Evolutionary conservation across 2,113 vertebrate species (phyloP).

Genomic region (Mus spicilegus): DNA sequence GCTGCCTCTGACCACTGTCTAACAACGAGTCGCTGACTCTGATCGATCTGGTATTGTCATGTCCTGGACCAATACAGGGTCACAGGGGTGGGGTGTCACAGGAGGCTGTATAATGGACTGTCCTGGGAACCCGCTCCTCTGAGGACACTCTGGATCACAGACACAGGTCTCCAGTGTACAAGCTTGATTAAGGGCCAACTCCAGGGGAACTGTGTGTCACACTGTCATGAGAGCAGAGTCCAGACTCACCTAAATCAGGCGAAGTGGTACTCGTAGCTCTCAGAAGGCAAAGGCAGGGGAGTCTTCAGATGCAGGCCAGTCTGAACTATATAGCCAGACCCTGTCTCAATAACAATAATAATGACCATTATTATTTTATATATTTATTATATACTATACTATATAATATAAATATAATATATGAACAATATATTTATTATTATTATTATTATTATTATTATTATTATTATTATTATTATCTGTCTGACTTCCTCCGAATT

Average conservation of each 20-base stretch:
- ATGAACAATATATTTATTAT: background rate
- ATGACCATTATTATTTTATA: background rate
- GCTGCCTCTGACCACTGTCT: background rate
- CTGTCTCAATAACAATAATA: background rate
- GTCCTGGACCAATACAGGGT: background rate
- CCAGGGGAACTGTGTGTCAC: fast-evolving
- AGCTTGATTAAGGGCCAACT: background rate
- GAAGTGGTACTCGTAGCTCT: background rate
- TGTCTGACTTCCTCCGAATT: too few species aligned
- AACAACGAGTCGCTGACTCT: background rate
- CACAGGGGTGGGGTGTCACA: too few species aligned
- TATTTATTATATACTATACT: background rate
- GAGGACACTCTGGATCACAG: background rate
- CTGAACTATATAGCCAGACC: background rate
- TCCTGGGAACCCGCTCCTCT: background rate
- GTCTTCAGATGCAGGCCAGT: background rate
- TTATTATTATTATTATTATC: background rate
- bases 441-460: background rate
- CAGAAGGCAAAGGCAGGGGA: background rate
- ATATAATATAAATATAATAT: background rate
- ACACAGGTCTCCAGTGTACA: background rate
- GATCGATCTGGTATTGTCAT: too few species aligned
- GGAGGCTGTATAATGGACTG: background rate
- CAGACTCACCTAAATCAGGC: background rate
- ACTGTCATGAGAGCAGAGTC: background rate